These are phyloP conservation scores for Oreochromis niloticus DNA, from an alignment of 2,113 vertebrate genomes.

Conservation along the genomic window DNA sequence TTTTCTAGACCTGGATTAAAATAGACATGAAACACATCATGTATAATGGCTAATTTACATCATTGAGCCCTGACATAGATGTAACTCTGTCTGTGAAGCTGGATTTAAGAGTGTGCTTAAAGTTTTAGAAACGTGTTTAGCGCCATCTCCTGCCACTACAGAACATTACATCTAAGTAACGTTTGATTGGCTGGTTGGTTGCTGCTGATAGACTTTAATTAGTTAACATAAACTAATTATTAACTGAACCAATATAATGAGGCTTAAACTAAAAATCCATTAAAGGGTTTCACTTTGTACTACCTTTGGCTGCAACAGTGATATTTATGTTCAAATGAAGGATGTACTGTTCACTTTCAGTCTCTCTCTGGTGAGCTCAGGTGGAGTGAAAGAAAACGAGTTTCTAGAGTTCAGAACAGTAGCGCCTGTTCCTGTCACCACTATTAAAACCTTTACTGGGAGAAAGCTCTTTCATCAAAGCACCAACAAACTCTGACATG, in stretches of 20 bases:
- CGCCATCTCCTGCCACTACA: neutral
- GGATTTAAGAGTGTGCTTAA: neutral
- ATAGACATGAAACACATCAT: neutral
- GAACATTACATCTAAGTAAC: rapidly evolving
- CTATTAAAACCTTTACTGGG: neutral
- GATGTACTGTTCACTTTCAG: neutral
- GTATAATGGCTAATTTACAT: neutral
- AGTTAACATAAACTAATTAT: neutral
- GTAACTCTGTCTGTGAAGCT: neutral
- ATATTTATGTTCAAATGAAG: neutral
- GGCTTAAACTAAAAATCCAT: rapidly evolving
- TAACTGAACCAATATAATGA: neutral
- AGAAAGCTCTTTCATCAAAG: neutral
- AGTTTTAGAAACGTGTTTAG: neutral
- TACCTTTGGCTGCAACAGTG: rapidly evolving
- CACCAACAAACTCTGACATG: neutral
- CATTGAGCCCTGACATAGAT: neutral
- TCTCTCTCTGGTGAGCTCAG: neutral
- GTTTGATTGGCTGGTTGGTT: neutral
- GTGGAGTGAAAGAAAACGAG: rapidly evolving
- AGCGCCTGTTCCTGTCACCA: neutral
- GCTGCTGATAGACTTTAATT: neutral
- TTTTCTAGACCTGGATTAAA: neutral
- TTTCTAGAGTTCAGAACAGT: neutral
- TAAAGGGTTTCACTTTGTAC: neutral